Evolutionary conservation across 2,797 vertebrate species (phyloP).

Genomic region (Sebastes steindachneri): DNA sequence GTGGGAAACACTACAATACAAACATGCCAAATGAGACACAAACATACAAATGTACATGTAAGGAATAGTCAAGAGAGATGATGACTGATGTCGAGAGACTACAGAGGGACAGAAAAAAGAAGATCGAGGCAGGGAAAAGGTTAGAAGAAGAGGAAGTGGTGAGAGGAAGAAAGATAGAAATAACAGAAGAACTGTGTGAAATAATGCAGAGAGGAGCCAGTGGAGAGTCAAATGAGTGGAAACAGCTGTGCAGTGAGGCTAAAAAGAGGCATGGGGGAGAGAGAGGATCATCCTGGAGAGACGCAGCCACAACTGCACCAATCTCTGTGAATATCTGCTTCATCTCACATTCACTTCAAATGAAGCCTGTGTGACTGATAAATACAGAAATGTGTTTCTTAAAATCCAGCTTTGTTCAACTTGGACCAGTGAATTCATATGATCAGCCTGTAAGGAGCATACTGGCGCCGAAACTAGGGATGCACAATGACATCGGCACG

Average conservation of each 20-base stretch:
- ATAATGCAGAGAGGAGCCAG: neutral
- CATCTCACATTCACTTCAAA: neutral
- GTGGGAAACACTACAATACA: neutral
- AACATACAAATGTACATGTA: neutral
- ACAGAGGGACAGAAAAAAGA: neutral
- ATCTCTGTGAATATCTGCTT: neutral
- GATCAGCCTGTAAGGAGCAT: neutral
- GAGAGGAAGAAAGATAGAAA: conserved; percentile 14
- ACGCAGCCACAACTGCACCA: neutral
- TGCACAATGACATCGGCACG: too few species aligned
- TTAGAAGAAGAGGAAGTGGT: conserved; percentile 1
- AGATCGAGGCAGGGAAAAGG: conserved; percentile 2
- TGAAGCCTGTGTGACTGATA: neutral
- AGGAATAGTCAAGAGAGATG: neutral
- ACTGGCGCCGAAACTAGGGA: neutral
- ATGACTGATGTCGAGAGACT: neutral
- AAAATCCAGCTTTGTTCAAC: too few species aligned
- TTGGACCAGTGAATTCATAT: neutral
- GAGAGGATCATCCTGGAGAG: neutral
- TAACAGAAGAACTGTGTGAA: conserved; percentile 29
- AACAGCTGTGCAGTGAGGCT: neutral
- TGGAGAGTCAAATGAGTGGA: neutral
- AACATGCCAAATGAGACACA: neutral
- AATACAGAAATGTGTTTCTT: neutral
- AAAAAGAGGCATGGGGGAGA: neutral